Evolutionary conservation across 2,797 vertebrate genomes (phyloP).

Genomic region (Simalia tracyae): DNA sequence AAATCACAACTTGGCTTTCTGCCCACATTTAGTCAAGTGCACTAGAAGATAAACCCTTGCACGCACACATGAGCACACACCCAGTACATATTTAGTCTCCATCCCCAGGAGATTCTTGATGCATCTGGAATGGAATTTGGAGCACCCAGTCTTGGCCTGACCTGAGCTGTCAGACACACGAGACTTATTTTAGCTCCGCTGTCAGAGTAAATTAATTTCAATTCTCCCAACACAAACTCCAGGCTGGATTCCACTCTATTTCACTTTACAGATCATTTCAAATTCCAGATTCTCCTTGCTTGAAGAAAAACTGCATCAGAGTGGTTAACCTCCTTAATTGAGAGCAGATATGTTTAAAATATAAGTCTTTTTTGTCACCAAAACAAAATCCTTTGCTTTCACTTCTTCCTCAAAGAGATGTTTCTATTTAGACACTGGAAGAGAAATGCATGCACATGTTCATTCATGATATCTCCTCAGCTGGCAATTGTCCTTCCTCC

Average conservation of each 20-base stretch:
- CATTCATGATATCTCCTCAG: background rate
- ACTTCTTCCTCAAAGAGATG: slow-evolving; percentile 10
- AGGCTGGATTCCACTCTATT: background rate
- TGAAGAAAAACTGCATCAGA: slow-evolving; percentile 28
- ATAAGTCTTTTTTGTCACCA: slow-evolving; percentile 32
- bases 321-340: slow-evolving; percentile 30
- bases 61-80: background rate
- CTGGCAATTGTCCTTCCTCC: slow-evolving; percentile 26
- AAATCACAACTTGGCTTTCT: background rate
- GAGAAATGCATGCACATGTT: slow-evolving; percentile 28
- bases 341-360: slow-evolving; percentile 48
- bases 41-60: background rate
- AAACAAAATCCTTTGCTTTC: slow-evolving; percentile 48
- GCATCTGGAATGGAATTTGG: background rate
- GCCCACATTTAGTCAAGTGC: background rate
- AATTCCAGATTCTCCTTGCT: slow-evolving; percentile 23
- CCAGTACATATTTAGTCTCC: background rate
- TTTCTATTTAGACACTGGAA: slow-evolving; percentile 42
- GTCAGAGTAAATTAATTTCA: background rate
- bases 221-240: background rate
- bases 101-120: background rate
- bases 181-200: background rate
- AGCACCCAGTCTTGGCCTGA: background rate
- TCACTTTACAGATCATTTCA: slow-evolving; percentile 35
- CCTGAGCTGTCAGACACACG: background rate